Evolutionary conservation across 2,113 vertebrate species (phyloP).

Genomic region (Callithrix jacchus): DNA sequence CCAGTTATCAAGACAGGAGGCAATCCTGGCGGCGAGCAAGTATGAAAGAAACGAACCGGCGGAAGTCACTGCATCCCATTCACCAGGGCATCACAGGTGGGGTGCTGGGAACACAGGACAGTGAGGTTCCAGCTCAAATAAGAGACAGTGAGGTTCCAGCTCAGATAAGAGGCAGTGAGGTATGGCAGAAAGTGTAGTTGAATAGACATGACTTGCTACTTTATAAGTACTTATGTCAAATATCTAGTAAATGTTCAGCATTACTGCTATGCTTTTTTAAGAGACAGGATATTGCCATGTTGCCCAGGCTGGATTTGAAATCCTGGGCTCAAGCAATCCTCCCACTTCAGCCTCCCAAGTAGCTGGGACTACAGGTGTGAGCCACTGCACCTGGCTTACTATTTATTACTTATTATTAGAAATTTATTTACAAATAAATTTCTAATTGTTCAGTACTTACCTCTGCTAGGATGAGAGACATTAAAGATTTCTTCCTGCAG

Average conservation of each 20-base stretch:
- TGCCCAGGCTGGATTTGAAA: no score
- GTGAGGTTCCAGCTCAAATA: constrained; percentile 35
- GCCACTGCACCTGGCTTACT: no score
- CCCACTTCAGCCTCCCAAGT: no score
- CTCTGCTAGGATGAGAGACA: background rate
- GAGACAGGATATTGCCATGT: no score
- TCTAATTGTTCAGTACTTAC: background rate
- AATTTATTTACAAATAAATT: background rate
- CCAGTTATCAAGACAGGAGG: constrained; percentile 57
- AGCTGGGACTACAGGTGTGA: no score
- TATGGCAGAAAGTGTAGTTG: constrained; percentile 21
- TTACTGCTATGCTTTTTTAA: background rate
- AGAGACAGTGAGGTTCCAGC: constrained; percentile 40
- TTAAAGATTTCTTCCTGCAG: background rate
- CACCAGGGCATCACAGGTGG: constrained; percentile 80
- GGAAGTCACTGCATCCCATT: constrained; percentile 76
- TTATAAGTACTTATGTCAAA: constrained; percentile 22
- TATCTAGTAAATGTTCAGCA: background rate
- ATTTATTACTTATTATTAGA: background rate
- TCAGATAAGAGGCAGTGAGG: constrained; percentile 54
- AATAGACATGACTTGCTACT: constrained; percentile 27
- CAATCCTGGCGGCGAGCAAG: constrained; percentile 78
- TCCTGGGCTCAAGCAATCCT: no score
- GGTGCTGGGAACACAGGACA: constrained; percentile 31
- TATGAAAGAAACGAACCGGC: constrained; percentile 72